A percentile compares a stretch with the other conserved stretches of the same genome.
Conservation (phyloP, 2,888 invertebrate species). For the Diabrotica balteata region DNA sequence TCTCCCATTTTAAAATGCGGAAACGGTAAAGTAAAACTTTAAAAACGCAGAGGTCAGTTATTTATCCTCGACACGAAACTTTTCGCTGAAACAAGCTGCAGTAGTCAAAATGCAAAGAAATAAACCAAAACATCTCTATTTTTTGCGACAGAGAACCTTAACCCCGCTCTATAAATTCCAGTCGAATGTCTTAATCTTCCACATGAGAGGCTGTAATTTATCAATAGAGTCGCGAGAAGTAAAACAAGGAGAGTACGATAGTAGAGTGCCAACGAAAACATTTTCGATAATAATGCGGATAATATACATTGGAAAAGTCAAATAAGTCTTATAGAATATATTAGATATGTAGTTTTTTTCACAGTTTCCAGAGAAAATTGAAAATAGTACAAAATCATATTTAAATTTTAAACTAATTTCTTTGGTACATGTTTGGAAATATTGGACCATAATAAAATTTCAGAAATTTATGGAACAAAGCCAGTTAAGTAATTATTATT, state of each 20-base stretch:
- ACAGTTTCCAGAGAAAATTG: neutral
- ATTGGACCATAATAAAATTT: no score
- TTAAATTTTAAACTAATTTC: no score
- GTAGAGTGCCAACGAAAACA: neutral
- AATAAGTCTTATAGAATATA: no score
- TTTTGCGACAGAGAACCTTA: conserved; percentile 18
- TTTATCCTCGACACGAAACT: conserved; percentile 5
- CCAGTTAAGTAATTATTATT: no score
- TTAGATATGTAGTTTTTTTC: no score
- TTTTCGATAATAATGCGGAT: no score
- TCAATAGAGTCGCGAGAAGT: conserved; percentile 16
- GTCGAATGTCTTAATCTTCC: conserved; percentile 27
- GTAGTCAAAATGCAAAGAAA: conserved; percentile 14
- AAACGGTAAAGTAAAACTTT: conserved; percentile 1
- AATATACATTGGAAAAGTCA: no score
- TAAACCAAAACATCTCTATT: conserved; percentile 8
- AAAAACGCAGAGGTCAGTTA: conserved; percentile 2
- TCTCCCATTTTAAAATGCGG: neutral
- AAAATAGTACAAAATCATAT: neutral
- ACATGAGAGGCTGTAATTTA: conserved; percentile 29
- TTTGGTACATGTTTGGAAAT: no score
- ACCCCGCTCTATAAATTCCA: conserved; percentile 27
- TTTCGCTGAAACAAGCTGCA: conserved; percentile 8
- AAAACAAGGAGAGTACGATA: conserved; percentile 12
- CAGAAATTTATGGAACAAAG: no score